phyloP scores from a whole-genome alignment of 2,113 vertebrate species.

The Tenrec ecaudatus region DNA sequence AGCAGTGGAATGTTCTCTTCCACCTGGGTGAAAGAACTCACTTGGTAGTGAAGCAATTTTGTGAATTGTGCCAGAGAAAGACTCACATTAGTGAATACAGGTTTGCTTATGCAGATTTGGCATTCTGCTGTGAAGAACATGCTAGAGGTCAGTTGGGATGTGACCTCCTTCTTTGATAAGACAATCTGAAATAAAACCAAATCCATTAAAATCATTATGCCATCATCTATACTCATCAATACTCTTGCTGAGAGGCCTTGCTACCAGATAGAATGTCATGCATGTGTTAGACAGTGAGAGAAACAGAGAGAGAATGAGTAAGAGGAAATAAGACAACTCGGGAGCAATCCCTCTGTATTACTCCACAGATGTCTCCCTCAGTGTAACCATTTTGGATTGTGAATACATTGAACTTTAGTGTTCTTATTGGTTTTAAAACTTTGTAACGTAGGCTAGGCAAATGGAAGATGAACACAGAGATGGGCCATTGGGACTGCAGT shows the following conservation, averaged over 20 bases:
- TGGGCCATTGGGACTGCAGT: neutral
- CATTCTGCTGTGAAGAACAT: slow-evolving; percentile 13
- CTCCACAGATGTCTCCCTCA: neutral
- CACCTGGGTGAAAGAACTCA: slow-evolving; percentile 43
- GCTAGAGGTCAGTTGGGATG: slow-evolving; percentile 4
- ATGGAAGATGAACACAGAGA: neutral
- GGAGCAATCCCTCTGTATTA: neutral
- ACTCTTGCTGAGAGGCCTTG: slow-evolving; percentile 28
- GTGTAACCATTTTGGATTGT: neutral
- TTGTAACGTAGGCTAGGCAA: slow-evolving; percentile 9
- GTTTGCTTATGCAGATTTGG: slow-evolving; percentile 48
- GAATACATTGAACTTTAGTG: neutral
- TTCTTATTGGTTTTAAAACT: slow-evolving; percentile 21
- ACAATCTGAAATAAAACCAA: slow-evolving; percentile 50
- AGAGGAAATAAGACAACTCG: neutral
- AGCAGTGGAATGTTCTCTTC: slow-evolving; percentile 66
- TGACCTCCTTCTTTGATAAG: slow-evolving; percentile 50
- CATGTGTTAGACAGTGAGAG: neutral
- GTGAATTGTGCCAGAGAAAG: slow-evolving; percentile 50
- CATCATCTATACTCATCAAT: neutral
- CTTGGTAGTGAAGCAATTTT: slow-evolving; percentile 59
- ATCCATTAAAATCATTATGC: slow-evolving; percentile 34
- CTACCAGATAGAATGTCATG: slow-evolving; percentile 9
- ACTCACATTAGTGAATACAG: slow-evolving; percentile 47
- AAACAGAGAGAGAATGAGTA: neutral